A percentile compares a stretch with the other conserved stretches of the same genome.
Evolutionary conservation across 2,113 vertebrate genomes (phyloP).

Genomic region (Serinus canaria): DNA sequence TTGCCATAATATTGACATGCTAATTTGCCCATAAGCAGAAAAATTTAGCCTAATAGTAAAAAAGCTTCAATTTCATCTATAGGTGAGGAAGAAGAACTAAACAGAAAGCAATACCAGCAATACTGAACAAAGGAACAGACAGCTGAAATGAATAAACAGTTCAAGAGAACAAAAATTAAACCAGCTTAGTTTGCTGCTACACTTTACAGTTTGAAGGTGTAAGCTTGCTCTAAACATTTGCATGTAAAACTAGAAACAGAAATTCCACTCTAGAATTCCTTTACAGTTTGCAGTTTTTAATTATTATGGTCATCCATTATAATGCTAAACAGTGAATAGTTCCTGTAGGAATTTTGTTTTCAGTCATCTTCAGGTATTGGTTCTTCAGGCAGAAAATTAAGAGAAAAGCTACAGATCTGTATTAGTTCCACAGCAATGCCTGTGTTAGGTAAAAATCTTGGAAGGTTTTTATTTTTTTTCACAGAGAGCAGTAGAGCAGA

Average conservation of each 20-base stretch:
- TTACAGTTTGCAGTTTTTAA: conserved; percentile 42
- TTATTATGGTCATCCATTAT: conserved; percentile 55
- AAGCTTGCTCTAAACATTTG: neutral
- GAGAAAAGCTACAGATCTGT: neutral
- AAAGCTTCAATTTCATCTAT: neutral
- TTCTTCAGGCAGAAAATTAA: neutral
- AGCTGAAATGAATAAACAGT: neutral
- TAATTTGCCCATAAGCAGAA: neutral
- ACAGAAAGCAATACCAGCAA: neutral
- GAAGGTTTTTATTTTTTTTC: neutral
- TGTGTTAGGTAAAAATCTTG: neutral
- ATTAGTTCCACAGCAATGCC: neutral
- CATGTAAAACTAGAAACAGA: neutral
- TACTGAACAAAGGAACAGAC: neutral
- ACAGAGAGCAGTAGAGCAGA: neutral
- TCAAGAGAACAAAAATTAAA: neutral
- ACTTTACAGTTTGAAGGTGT: neutral
- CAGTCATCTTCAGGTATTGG: neutral
- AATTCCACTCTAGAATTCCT: conserved; percentile 34
- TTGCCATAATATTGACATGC: neutral
- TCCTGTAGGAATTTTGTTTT: neutral
- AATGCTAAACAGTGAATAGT: neutral
- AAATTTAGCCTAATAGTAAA: neutral
- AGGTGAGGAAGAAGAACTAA: neutral
- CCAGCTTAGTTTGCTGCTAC: neutral